These are phyloP conservation scores for Lanistes nyassanus DNA, from an alignment of 1,140 invertebrate genomes.

Conservation along the genomic window DNA sequence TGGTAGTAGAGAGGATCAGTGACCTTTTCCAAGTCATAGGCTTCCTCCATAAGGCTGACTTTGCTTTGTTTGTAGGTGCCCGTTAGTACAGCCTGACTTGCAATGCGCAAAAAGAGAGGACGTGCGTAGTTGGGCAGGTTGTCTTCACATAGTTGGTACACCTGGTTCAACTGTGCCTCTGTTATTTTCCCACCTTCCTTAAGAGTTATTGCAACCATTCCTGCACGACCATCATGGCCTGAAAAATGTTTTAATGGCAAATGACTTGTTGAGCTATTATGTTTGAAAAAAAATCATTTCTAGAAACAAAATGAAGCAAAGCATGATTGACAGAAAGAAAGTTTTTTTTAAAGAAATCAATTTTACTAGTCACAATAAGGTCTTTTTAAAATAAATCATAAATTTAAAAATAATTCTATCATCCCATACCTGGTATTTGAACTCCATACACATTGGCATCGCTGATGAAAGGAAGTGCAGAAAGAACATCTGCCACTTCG, in stretches of 20 bases:
- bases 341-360: too few species aligned
- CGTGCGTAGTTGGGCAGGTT: constrained; percentile 84
- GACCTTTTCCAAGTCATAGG: constrained; percentile 83
- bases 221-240: constrained; percentile 87
- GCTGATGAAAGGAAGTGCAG: constrained; percentile 71
- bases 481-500: constrained; percentile 83
- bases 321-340: background rate
- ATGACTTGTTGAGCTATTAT: background rate
- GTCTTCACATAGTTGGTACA: constrained; percentile 40
- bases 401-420: background rate
- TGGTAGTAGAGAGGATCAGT: constrained; percentile 83
- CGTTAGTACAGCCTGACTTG: constrained; percentile 43
- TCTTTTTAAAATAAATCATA: too few species aligned
- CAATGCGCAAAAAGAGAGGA: constrained; percentile 85
- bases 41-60: constrained; percentile 81
- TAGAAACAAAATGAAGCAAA: background rate
- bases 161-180: constrained; percentile 32
- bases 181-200: constrained; percentile 39
- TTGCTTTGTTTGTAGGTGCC: constrained; percentile 56
- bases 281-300: background rate
- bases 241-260: constrained; percentile 67
- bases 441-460: constrained; percentile 96
- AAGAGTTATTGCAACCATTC: constrained; percentile 88
- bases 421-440: constrained; percentile 71
- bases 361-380: too few species aligned